Percentiles rank a stretch among this genome's conserved stretches.
phyloP scores from a whole-genome alignment of 2,888 invertebrate genomes.

The Carabus problematicus region DNA sequence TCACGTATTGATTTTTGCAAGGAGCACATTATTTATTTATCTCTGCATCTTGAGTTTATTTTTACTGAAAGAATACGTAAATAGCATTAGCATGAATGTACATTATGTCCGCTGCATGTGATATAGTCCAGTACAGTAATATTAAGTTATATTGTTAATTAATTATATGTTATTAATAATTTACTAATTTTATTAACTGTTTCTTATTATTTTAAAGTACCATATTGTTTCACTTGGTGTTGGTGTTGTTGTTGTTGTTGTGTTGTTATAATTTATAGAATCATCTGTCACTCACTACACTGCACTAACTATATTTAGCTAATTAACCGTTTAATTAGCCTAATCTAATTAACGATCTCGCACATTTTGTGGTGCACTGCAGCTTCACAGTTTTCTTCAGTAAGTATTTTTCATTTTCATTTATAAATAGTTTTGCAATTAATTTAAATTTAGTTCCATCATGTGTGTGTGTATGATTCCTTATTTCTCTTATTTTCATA shows the following conservation, averaged over 20 bases:
- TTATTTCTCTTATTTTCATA: slow-evolving; percentile 12
- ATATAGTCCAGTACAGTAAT: not conserved
- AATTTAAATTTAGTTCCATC: slow-evolving; percentile 1
- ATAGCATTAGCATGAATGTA: too few species aligned
- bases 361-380: slow-evolving; percentile 39
- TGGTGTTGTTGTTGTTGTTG: not conserved
- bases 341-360: slow-evolving; percentile 36
- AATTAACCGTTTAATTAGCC: slow-evolving; percentile 40
- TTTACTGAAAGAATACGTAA: too few species aligned
- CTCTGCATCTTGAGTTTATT: too few species aligned
- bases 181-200: slow-evolving; percentile 25
- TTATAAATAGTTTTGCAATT: slow-evolving; percentile 14
- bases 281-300: slow-evolving; percentile 29
- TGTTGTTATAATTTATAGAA: slow-evolving; percentile 34
- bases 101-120: too few species aligned
- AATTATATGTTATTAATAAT: slow-evolving; percentile 21
- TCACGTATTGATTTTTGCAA: too few species aligned
- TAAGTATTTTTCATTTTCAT: slow-evolving; percentile 39
- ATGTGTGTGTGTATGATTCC: too few species aligned
- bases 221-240: slow-evolving; percentile 35
- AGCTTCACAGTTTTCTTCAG: slow-evolving; percentile 36
- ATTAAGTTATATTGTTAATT: slow-evolving; percentile 22
- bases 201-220: slow-evolving; percentile 37
- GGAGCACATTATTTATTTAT: too few species aligned
- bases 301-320: slow-evolving; percentile 39